Percentiles rank a stretch among this genome's conserved stretches.
Evolutionary conservation across 2,888 invertebrate species (phyloP).

Genomic region (Atherix ibis): DNA sequence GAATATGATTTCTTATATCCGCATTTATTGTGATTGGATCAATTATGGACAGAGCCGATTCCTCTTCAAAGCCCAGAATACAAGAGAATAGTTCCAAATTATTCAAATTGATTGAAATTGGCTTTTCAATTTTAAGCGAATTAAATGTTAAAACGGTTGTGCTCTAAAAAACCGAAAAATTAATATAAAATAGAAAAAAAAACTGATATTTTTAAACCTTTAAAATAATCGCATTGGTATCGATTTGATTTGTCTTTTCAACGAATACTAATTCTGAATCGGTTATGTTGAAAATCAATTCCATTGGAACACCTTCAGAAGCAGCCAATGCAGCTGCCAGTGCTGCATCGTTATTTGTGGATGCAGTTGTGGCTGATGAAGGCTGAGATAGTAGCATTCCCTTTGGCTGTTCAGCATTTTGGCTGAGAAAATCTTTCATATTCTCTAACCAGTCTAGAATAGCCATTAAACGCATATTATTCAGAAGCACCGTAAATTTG

Average conservation of each 20-base stretch:
- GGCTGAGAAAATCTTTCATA: slow-evolving; percentile 61
- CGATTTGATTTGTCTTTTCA: slow-evolving; percentile 73
- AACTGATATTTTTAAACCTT: slow-evolving; percentile 34
- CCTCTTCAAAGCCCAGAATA: slow-evolving; percentile 76
- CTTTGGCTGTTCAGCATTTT: slow-evolving; percentile 22
- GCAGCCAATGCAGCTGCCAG: slow-evolving; percentile 12
- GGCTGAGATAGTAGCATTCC: neutral
- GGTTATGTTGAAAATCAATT: slow-evolving; percentile 83
- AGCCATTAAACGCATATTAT: slow-evolving; percentile 89
- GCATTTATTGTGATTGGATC: slow-evolving; percentile 79
- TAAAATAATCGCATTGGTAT: slow-evolving; percentile 87
- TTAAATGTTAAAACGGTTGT: slow-evolving; percentile 78
- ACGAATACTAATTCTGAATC: slow-evolving; percentile 91
- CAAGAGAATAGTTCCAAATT: slow-evolving; percentile 89
- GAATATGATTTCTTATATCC: slow-evolving; percentile 42
- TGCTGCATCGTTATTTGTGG: slow-evolving; percentile 2
- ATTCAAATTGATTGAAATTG: slow-evolving; percentile 73
- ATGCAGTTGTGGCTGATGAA: slow-evolving; percentile 2
- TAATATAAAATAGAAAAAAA: neutral
- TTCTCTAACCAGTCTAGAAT: slow-evolving; percentile 89
- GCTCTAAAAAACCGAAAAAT: slow-evolving; percentile 33
- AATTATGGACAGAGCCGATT: slow-evolving; percentile 85
- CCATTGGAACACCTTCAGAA: slow-evolving; percentile 27
- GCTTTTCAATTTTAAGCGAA: slow-evolving; percentile 49
- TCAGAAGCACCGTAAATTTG: slow-evolving; percentile 75